phyloP scores from a whole-genome alignment of 2,888 invertebrate genomes.

The Trisateles emortualis region DNA sequence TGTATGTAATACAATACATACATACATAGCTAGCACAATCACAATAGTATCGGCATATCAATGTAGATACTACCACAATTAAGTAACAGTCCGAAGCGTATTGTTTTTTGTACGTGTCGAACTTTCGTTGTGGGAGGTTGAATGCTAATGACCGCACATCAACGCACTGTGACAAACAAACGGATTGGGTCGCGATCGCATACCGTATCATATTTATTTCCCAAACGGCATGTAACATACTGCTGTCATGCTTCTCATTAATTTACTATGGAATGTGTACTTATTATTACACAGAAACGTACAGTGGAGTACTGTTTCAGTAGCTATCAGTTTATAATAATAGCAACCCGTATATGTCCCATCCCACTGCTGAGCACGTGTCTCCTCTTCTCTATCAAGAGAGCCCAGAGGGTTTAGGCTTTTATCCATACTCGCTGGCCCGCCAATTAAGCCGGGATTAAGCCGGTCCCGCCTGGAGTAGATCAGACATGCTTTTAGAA shows the following conservation, averaged over 20 bases:
- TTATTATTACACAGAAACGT: background rate
- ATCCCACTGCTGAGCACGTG: no score
- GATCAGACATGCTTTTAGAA: no score
- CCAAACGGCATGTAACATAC: background rate
- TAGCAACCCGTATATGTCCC: no score
- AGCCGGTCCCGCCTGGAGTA: no score
- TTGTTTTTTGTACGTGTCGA: constrained; percentile 35
- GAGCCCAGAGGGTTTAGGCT: no score
- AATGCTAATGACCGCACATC: constrained; percentile 68
- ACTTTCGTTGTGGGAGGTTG: constrained; percentile 63
- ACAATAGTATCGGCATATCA: background rate
- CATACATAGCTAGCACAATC: background rate
- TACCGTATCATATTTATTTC: constrained; percentile 3
- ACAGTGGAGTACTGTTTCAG: background rate
- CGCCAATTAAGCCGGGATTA: no score
- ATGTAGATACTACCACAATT: background rate
- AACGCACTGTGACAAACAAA: constrained; percentile 38
- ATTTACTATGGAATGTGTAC: background rate
- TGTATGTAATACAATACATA: background rate
- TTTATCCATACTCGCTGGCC: no score
- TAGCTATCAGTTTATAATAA: background rate
- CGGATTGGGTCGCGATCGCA: constrained; percentile 8
- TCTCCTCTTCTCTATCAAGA: no score
- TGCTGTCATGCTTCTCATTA: background rate
- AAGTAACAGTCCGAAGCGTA: background rate